Evolutionary conservation across 35 echinoderm and acorn worm genomes (phyloP).

Genomic region (Hemicentrotus pulcherrimus): DNA sequence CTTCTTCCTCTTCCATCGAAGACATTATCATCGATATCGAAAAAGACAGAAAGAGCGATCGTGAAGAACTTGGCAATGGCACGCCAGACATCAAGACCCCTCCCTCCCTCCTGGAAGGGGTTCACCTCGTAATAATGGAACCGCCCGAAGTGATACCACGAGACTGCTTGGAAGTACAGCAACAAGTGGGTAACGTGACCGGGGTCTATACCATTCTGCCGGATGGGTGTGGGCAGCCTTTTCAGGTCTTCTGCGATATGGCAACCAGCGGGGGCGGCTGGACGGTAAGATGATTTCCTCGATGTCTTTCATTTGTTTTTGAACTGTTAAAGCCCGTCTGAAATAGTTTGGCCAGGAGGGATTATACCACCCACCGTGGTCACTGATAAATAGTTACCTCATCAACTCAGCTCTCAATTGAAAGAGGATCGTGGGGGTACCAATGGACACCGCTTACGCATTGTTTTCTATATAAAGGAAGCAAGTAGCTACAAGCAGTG

Average conservation of each 20-base stretch:
- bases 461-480: too few species aligned
- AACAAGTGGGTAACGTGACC: conserved; percentile 4
- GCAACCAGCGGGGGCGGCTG: conserved; percentile 61
- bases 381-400: too few species aligned
- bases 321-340: too few species aligned
- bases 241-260: conserved; percentile 84
- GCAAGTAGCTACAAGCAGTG: too few species aligned
- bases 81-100: not conserved
- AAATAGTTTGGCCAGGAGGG: too few species aligned
- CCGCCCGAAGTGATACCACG: conserved; percentile 41
- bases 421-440: too few species aligned
- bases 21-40: too few species aligned
- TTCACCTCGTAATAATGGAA: conserved; percentile 44
- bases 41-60: not conserved
- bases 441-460: too few species aligned
- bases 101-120: not conserved
- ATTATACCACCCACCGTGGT: too few species aligned
- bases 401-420: too few species aligned
- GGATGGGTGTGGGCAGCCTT: conserved; percentile 59
- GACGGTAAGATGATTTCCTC: conserved; percentile 61
- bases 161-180: conserved; percentile 67
- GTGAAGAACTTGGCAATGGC: not conserved
- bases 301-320: not conserved
- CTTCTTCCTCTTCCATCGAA: not conserved
- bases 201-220: conserved; percentile 74